Percentiles rank a stretch among this genome's conserved stretches.
phyloP scores from a whole-genome alignment of 2,113 vertebrate species.

The Lanius ludovicianus region DNA sequence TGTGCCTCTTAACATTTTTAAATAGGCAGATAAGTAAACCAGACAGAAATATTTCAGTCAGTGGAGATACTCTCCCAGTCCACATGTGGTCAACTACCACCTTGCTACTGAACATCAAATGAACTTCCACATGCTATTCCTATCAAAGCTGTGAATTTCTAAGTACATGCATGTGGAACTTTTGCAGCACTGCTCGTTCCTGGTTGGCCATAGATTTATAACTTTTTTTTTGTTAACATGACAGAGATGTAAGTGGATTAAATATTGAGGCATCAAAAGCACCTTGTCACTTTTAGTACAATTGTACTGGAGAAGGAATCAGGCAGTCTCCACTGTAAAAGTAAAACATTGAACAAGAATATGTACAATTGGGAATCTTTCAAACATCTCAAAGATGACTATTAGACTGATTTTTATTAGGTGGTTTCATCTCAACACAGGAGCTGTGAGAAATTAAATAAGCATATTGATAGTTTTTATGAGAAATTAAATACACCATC shows the following conservation, averaged over 20 bases:
- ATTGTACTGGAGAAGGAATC: background rate
- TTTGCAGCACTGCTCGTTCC: background rate
- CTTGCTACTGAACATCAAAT: background rate
- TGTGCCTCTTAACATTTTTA: background rate
- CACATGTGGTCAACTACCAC: background rate
- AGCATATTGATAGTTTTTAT: background rate
- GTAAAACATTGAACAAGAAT: background rate
- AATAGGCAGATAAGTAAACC: background rate
- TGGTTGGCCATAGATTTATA: background rate
- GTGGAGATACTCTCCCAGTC: background rate
- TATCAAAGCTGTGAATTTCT: background rate
- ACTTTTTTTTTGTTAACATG: background rate
- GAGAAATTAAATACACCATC: background rate
- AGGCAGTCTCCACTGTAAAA: background rate
- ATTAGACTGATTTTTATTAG: background rate
- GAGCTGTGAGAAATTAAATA: background rate
- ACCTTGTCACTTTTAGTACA: background rate
- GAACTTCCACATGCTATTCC: background rate
- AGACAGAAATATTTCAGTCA: background rate
- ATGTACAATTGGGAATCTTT: background rate
- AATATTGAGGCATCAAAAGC: background rate
- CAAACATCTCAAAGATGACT: background rate
- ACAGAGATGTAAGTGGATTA: background rate
- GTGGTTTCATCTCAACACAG: background rate
- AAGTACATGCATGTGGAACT: background rate